Evolutionary conservation across 2,113 vertebrate species (phyloP), one percentile per base, ranked within the genome.

Genomic region (Stigmatopora argus): DNA sequence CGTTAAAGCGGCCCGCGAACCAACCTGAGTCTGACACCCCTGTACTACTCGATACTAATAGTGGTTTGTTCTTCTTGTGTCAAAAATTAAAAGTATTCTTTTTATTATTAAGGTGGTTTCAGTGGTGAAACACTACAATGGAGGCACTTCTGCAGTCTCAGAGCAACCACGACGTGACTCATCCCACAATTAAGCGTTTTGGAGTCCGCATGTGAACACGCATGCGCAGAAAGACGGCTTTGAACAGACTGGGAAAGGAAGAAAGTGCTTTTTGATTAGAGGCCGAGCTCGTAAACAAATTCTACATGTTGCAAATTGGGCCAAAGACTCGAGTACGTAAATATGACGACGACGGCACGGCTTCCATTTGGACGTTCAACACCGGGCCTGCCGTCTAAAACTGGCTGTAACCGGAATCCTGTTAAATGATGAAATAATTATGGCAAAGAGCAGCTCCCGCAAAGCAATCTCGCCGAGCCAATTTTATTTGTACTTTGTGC

Each of bases 371-470:
- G 52, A 66, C 61, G 66, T 41, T 41, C 71, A 41, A 64, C 26
- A 31, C 1, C 26, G 26, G 69, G 61, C 3, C 70, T 44, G 58
- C 68, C 57, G 66, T 72, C 34, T 44, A 12, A 83, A 83, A 86
- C 87, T 75, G 85, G 82, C 71, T 81, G 56, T 77, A 83, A 85
- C 82, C 71, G 78, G 83, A 87, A 83, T 82, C 70, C 48, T 66
- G 72, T 85, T 83, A 86, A 86, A 83, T 86, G 82, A 84, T 78
- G 14, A 77, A 85, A 88, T 87, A 83, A 85, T 85, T 78, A 79
- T 61, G 65, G 59, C 71, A 73, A 70, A 56, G 31, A 38, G n/a
- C n/a, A 75, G 55, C 66, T 67, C 48, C 35, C 18, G 1, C 8
- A 1, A 14, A 31, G 35, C 17, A 18, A 17, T 44, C 38, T 7